phyloP scores from a whole-genome alignment of 2,888 invertebrate species.

The Thecocarcelia acutangulata region DNA sequence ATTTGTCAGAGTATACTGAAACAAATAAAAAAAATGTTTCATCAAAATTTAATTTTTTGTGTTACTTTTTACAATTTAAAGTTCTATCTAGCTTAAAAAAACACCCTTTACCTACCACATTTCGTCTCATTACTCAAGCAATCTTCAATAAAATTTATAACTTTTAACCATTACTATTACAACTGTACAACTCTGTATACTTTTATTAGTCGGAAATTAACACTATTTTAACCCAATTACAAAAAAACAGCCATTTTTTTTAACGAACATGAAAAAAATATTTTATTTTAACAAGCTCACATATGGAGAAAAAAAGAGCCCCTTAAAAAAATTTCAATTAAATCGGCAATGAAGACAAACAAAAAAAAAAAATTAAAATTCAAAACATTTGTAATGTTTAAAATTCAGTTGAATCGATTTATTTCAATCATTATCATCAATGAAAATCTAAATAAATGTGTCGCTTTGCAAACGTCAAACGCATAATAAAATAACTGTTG shows the following conservation, averaged over 20 bases:
- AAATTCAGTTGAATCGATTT: slow-evolving; percentile 72
- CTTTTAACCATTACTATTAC: slow-evolving; percentile 13
- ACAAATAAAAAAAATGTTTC: no score
- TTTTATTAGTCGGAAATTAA: slow-evolving; percentile 49
- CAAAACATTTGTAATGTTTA: slow-evolving; percentile 67
- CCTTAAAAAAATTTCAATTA: slow-evolving; percentile 26
- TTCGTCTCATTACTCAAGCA: no score
- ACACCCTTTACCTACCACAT: no score
- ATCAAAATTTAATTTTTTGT: no score
- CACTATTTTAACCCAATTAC: slow-evolving; percentile 55
- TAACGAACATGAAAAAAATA: background rate
- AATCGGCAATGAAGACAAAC: slow-evolving; percentile 34
- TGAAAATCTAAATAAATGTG: slow-evolving; percentile 72
- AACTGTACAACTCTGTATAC: slow-evolving; percentile 2
- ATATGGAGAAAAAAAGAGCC: background rate
- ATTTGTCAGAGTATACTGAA: no score
- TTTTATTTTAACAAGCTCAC: background rate
- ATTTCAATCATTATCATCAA: slow-evolving; percentile 72
- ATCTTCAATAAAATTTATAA: no score
- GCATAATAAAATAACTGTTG: slow-evolving; percentile 61
- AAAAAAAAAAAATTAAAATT: slow-evolving; percentile 59
- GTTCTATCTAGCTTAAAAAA: no score
- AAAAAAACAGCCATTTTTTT: slow-evolving; percentile 30
- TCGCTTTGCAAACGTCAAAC: slow-evolving; percentile 65
- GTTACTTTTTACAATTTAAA: no score